A percentile compares a stretch with the other conserved stretches of the same genome.
Evolutionary conservation across 2,113 vertebrate genomes (phyloP).

Genomic region (Eurypyga helias): DNA sequence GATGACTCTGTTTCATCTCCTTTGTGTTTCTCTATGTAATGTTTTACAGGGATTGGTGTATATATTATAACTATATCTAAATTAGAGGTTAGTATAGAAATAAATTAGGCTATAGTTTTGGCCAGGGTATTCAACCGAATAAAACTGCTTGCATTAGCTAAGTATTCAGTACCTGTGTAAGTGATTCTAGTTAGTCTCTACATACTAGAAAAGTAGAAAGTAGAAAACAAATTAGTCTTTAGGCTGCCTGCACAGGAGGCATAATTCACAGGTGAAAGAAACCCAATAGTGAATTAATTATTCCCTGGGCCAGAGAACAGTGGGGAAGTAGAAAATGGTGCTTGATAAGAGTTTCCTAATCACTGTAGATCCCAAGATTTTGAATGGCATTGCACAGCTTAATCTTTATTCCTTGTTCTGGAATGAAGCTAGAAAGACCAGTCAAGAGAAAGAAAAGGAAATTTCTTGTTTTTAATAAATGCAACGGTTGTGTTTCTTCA

Average conservation of each 20-base stretch:
- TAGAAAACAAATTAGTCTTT: background rate
- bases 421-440: background rate
- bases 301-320: background rate
- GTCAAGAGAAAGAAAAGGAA: background rate
- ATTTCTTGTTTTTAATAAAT: background rate
- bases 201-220: background rate
- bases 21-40: background rate
- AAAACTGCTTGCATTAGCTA: background rate
- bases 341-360: background rate
- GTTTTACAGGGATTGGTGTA: background rate
- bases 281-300: background rate
- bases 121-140: background rate
- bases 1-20: background rate
- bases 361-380: background rate
- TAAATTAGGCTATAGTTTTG: background rate
- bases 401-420: background rate
- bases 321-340: background rate
- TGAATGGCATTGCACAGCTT: background rate
- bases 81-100: background rate
- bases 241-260: background rate
- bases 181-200: background rate
- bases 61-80: background rate
- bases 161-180: background rate
- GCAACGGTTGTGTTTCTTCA: constrained; percentile 30
- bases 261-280: background rate